Evolutionary conservation across 2,113 vertebrate species (phyloP), one percentile per base, ranked within the genome.

Genomic region (Catharus fuscescens): DNA sequence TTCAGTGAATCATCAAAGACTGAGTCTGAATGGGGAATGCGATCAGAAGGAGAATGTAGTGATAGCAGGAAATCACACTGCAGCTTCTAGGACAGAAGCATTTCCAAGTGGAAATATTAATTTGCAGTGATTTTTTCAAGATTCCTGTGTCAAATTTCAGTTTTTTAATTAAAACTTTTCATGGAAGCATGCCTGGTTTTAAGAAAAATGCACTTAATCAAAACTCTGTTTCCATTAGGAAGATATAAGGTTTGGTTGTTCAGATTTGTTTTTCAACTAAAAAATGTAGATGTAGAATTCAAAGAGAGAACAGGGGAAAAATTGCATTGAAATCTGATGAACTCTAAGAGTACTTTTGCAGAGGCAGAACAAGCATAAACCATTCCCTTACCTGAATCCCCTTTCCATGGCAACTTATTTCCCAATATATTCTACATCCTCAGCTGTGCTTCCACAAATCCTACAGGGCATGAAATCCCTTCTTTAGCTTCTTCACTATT

Each of bases 1-100:
- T 86, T 84, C 64, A 79, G 69, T 72, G 78, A 87, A 50, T 85
- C 87, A 81, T 8, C 54, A 47, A 85, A 91, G 38, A 8, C 38
- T 86, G 60, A 94, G 12, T 60, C 44, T 67, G 44, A 56, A 48
- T 91, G 48, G 26, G 12, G 65, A 87, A 79, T 2, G 3, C 0
- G 0, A 95, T n/a, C 38, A 79, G 69, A 71, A 88, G 34, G 36
- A 71, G 65, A 70, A 92, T 70, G 34, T 6, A 32, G 32, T 31
- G 44, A 79, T 31, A 79, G 57, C 8, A 79, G 31, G 44, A 94
- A 85, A 76, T 53, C 65, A 60, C 45, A 36, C 18, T 24, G 2
- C 28, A 60, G 40, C 32, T 79, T 47, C 40, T 18, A 17, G 28
- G 44, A 16, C 26, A 64, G 78, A 86, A 74, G 21, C 3, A 71